Evolutionary conservation across 1,140 invertebrate species (phyloP).

Genomic region (Zaprionus ornatus): DNA sequence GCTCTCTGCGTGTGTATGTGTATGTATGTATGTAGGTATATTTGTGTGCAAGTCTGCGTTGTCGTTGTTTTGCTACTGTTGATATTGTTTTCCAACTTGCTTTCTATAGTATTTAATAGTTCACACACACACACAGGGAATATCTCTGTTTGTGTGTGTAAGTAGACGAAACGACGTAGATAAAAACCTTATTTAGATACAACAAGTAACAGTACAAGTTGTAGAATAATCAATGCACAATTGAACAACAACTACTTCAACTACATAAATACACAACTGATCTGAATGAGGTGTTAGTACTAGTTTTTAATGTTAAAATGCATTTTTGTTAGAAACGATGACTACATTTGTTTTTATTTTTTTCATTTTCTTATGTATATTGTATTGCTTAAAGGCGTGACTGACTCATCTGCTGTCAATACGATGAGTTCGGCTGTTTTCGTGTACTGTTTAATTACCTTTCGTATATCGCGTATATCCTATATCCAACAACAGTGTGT

Average conservation of each 20-base stretch:
- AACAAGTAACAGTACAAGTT: slow-evolving; percentile 42
- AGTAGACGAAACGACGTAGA: slow-evolving; percentile 33
- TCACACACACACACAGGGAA: slow-evolving; percentile 11
- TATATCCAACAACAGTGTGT: slow-evolving; percentile 24
- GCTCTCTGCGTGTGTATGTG: slow-evolving; percentile 21
- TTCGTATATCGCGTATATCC: slow-evolving; percentile 7
- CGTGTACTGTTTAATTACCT: slow-evolving; percentile 36
- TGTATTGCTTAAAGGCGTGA: not conserved
- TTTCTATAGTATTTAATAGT: slow-evolving; percentile 43
- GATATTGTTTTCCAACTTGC: slow-evolving; percentile 40
- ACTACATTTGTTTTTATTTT: slow-evolving; percentile 10
- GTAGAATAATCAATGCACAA: slow-evolving; percentile 30
- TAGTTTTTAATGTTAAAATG: slow-evolving; percentile 36
- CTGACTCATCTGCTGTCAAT: slow-evolving; percentile 41
- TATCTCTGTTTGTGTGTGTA: too few relatives aligned
- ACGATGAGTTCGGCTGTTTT: slow-evolving; percentile 15
- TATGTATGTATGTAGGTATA: slow-evolving; percentile 33
- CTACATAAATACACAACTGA: slow-evolving; percentile 15
- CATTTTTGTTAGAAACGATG: slow-evolving; percentile 39
- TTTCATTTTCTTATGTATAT: not conserved
- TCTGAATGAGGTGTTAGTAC: slow-evolving; percentile 33
- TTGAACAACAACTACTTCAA: slow-evolving; percentile 8
- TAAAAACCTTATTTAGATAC: slow-evolving; percentile 32
- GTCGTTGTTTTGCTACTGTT: slow-evolving; percentile 24
- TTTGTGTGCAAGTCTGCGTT: slow-evolving; percentile 28